These are phyloP conservation scores for Stomorhina lunata DNA, from an alignment of 2,888 invertebrate genomes.

Conservation along the genomic window DNA sequence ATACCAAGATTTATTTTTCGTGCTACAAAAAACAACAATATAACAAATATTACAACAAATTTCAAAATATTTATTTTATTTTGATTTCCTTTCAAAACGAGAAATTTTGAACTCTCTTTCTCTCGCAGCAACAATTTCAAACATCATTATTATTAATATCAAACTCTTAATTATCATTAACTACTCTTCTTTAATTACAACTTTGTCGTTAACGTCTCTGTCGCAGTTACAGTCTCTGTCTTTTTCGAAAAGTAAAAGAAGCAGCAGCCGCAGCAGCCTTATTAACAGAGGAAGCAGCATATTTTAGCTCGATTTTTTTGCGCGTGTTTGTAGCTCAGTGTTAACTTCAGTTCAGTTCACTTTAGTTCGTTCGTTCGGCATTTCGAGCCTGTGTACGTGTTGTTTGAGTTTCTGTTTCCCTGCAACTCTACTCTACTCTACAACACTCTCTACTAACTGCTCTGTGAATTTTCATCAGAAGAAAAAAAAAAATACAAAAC, in stretches of 20 bases:
- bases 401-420: constrained; percentile 38
- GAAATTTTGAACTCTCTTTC: constrained; percentile 39
- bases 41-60: neutral
- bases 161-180: constrained; percentile 18
- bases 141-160: constrained; percentile 11
- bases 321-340: constrained; percentile 32
- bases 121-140: constrained; percentile 52
- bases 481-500: neutral
- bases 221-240: neutral
- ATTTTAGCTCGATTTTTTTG: constrained; percentile 37
- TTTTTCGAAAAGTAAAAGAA: constrained; percentile 29
- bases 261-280: constrained; percentile 39
- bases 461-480: constrained; percentile 29
- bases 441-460: constrained; percentile 47
- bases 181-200: neutral
- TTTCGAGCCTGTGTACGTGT: constrained; percentile 11
- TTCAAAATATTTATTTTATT: neutral
- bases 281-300: constrained; percentile 54
- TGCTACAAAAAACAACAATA: constrained; percentile 24
- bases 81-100: constrained; percentile 26
- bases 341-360: neutral
- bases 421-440: constrained; percentile 42
- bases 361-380: constrained; percentile 36
- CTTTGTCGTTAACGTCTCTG: too few species aligned
- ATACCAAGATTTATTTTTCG: constrained; percentile 6